A percentile compares a stretch with the other conserved stretches of the same genome.
Conservation (phyloP, 2,113 vertebrate genomes). For the Sigmodon hispidus region DNA sequence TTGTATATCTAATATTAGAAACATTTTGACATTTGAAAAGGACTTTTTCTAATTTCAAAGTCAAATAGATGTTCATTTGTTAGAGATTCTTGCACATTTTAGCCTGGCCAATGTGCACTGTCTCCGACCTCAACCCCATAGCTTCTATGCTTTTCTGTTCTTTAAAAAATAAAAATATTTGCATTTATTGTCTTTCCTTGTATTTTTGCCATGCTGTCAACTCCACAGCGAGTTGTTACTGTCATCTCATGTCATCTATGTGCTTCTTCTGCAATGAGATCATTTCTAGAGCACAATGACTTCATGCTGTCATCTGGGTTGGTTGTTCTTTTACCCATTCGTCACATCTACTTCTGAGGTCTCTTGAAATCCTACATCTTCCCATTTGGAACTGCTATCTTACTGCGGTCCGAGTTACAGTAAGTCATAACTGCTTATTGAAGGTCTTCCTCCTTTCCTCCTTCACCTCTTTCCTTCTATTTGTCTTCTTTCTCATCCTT, state of each 20-base stretch:
- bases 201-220: neutral
- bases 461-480: neutral
- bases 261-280: neutral
- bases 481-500: neutral
- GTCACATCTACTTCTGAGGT: neutral
- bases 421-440: neutral
- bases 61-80: constrained; percentile 34
- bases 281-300: neutral
- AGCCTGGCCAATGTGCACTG: neutral
- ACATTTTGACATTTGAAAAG: constrained; percentile 18
- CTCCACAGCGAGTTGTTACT: neutral
- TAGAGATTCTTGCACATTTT: constrained; percentile 1
- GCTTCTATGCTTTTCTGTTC: neutral
- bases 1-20: constrained; percentile 5
- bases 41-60: constrained; percentile 29
- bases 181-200: neutral
- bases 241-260: constrained; percentile 4
- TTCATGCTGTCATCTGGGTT: neutral
- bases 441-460: neutral
- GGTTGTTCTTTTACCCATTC: neutral
- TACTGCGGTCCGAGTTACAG: no score
- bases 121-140: no score
- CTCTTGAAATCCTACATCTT: neutral
- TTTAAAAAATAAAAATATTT: neutral
- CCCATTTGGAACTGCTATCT: neutral